Base-by-base conservation (phyloP, 2,888 invertebrate genomes). In the Arctia plantaginis region DNA sequence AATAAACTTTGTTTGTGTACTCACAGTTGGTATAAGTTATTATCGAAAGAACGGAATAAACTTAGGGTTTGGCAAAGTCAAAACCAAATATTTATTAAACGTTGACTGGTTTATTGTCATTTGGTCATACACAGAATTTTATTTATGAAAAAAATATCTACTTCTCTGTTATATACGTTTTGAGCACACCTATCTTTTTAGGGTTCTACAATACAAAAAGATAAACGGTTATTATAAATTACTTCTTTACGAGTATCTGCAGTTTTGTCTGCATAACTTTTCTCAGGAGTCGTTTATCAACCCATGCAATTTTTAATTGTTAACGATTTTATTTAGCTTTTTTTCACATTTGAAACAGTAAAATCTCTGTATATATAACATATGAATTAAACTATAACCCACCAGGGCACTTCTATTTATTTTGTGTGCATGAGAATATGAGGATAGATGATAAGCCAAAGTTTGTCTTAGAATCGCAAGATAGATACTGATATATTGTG, bases 71-170 rank as follows among this genome's bases (percentile, higher is more conserved):
- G 47, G 35, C 39, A 47, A 30, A 71, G 71, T 18, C 47, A 59
- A 59, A 59, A 59, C 15, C 27, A 59, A 59, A 27, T 51, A 55
- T 66, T 66, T 66, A 66, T 72, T 72, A 33, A 55, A 51, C 51
- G 33, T 47, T 27, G 35, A 65, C 65, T 71, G 27, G 18, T 81
- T 82, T 76, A 82, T 82, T 76, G 75, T 77, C 70, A 77, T 77
- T 69, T 72, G 44, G 74, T 76, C 62, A 47, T 65, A 65, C 66
- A 75, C 51, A 84, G 71, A 69, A 74, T 76, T 73, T 79, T 74
- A 69, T 77, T 76, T 77, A 66, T 66, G 71, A 72, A 69, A 71
- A 55, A 65, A 64, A 44, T 69, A 59, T 12, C 13, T 59, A 59
- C 59, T 27, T 13, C 27, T 59, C 6, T 59, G 27, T 27, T 27